A percentile compares a stretch with the other conserved stretches of the same genome.
phyloP scores from a whole-genome alignment of 1,140 invertebrate genomes.

The Colletes gigas region DNA sequence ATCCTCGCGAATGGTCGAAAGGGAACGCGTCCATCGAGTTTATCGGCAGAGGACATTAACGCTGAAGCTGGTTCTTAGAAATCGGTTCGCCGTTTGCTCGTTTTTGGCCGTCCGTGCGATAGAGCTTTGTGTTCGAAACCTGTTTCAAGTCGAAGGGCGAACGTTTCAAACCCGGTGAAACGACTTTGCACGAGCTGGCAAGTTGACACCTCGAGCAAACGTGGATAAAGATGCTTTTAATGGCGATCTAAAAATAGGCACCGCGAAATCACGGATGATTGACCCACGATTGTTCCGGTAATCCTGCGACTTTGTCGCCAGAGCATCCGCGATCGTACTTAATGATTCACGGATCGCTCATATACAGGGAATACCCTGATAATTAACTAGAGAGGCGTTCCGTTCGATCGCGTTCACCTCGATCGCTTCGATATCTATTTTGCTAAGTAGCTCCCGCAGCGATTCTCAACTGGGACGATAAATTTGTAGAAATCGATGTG shows the following conservation, averaged over 20 bases:
- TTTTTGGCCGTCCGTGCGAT: conserved; percentile 1
- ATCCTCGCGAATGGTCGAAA: too few species aligned
- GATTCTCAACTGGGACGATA: too few species aligned
- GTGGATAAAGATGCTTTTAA: not conserved
- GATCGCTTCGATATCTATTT: not conserved
- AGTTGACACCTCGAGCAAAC: not conserved
- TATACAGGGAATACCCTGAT: conserved; percentile 55
- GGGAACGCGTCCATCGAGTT: not conserved
- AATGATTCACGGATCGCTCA: conserved; percentile 47
- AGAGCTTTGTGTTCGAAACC: conserved; percentile 32
- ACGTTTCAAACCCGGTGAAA: not conserved
- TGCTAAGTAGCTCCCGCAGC: too few species aligned
- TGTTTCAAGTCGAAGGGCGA: conserved; percentile 31
- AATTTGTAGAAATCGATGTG: too few species aligned
- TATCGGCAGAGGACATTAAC: conserved; percentile 8
- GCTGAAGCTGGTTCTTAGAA: conserved; percentile 8
- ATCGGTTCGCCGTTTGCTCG: not conserved
- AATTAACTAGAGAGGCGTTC: not conserved
- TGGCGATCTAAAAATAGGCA: not conserved
- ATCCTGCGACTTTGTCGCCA: conserved; percentile 23
- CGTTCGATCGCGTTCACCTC: not conserved
- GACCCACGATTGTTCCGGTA: conserved; percentile 43
- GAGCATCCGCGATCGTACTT: conserved; percentile 22
- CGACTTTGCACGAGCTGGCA: not conserved
- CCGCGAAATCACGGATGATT: conserved; percentile 38